phyloP scores from a whole-genome alignment of 2,797 vertebrate genomes.

The Pseudochaenichthys georgianus region DNA sequence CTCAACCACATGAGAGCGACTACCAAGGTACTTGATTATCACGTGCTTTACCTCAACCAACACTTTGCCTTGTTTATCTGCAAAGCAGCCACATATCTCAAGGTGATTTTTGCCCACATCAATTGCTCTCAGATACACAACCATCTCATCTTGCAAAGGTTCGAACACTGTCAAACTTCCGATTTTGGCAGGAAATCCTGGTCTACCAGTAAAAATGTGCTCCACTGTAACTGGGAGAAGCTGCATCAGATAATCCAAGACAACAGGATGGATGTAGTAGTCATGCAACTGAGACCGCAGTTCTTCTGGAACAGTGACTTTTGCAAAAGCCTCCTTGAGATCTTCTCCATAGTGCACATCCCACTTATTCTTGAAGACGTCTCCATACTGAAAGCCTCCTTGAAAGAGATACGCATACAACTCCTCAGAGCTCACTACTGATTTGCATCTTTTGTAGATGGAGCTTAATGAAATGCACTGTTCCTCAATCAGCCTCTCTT shows the following conservation, averaged over 20 bases:
- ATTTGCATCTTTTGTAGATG: conserved; percentile 84
- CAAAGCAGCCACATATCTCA: conserved; percentile 88
- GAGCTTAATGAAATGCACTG: conserved; percentile 79
- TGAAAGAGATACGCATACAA: conserved; percentile 82
- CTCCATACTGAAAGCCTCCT: conserved; percentile 88
- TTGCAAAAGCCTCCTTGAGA: conserved; percentile 84
- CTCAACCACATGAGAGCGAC: conserved; percentile 72
- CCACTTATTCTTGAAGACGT: conserved; percentile 83
- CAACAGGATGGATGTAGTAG: conserved; percentile 88
- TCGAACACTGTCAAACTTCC: conserved; percentile 85
- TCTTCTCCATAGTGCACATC: conserved; percentile 87
- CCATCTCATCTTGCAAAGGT: conserved; percentile 88
- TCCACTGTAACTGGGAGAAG: conserved; percentile 79
- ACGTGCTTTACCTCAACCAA: conserved; percentile 86
- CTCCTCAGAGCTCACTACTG: conserved; percentile 76
- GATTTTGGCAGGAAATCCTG: conserved; percentile 86
- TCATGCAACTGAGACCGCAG: conserved; percentile 80
- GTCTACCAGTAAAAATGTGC: conserved; percentile 62
- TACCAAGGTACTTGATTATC: conserved; percentile 81
- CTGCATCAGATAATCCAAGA: conserved; percentile 90
- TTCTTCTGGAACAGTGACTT: conserved; percentile 82
- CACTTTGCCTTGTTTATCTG: conserved; percentile 84
- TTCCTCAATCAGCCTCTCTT: conserved; percentile 76
- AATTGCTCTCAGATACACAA: conserved; percentile 85
- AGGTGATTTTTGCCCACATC: conserved; percentile 76